phyloP scores from a whole-genome alignment of 2,888 invertebrate genomes.

The Acronicta leporina region DNA sequence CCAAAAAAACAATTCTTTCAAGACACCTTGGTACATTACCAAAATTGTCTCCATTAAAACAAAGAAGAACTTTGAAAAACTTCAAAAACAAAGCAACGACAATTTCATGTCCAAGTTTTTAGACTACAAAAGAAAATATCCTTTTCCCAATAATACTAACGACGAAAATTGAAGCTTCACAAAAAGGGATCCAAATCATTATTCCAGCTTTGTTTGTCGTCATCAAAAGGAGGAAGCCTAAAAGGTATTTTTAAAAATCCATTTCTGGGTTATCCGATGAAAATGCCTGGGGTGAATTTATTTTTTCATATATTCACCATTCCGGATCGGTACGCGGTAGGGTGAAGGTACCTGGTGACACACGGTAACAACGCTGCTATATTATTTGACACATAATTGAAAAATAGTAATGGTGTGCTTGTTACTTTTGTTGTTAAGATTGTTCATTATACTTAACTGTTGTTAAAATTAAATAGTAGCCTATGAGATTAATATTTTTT shows the following conservation, averaged over 20 bases:
- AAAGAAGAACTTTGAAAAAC: conserved; percentile 43
- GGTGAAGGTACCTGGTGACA: conserved; percentile 39
- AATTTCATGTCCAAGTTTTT: conserved; percentile 51
- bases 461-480: too few relatives aligned
- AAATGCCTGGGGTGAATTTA: conserved; percentile 62
- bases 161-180: conserved; percentile 64
- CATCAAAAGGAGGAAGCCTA: conserved; percentile 69
- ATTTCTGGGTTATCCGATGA: conserved; percentile 62
- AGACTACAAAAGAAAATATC: conserved; percentile 60
- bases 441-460: too few relatives aligned
- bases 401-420: too few relatives aligned
- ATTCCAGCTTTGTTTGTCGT: conserved; percentile 72
- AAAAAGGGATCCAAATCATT: conserved; percentile 70
- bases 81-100: conserved; percentile 45
- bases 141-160: conserved; percentile 66
- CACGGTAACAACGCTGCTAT: conserved; percentile 21
- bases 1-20: conserved; percentile 21
- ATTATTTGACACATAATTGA: too few relatives aligned
- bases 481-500: too few relatives aligned
- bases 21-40: conserved; percentile 34
- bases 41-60: conserved; percentile 44
- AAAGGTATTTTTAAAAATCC: conserved; percentile 66
- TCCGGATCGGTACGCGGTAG: conserved; percentile 39
- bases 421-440: too few relatives aligned
- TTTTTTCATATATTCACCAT: conserved; percentile 64